These are phyloP conservation scores for Dendrocopos noguchii DNA, from an alignment of 2,113 vertebrate species.

Conservation along the genomic window DNA sequence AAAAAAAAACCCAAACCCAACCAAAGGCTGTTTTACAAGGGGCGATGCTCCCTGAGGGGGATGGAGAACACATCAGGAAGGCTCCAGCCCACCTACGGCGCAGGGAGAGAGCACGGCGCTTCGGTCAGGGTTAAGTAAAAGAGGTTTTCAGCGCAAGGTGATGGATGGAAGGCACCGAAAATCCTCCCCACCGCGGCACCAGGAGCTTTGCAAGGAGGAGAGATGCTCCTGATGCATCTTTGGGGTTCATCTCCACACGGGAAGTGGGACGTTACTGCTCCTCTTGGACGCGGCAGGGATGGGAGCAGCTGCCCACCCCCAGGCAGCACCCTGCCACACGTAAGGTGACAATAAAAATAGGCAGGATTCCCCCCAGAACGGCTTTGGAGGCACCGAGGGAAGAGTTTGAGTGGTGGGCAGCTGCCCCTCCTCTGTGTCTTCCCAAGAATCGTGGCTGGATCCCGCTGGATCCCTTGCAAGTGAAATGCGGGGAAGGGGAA, in stretches of 20 bases:
- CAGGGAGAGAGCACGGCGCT: neutral
- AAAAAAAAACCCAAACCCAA: neutral
- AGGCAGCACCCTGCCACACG: accelerated
- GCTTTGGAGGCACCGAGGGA: accelerated
- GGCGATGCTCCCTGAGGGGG: neutral
- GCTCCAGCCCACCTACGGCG: neutral
- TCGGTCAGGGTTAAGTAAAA: neutral
- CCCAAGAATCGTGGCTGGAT: accelerated
- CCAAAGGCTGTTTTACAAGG: neutral
- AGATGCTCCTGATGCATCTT: accelerated
- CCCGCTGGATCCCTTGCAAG: neutral
- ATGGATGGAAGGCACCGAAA: neutral
- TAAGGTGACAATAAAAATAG: neutral
- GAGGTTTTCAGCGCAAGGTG: neutral
- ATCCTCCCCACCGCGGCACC: neutral
- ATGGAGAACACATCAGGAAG: neutral
- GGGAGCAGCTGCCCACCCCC: neutral
- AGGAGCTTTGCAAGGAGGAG: neutral
- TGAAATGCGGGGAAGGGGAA: neutral
- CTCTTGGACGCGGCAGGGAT: neutral
- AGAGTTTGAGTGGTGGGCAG: neutral
- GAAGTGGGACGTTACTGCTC: neutral
- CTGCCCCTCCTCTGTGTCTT: no score
- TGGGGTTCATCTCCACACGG: accelerated
- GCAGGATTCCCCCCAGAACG: accelerated